Evolutionary conservation across 2,797 vertebrate genomes (phyloP).

Genomic region (Gallirallus australis): DNA sequence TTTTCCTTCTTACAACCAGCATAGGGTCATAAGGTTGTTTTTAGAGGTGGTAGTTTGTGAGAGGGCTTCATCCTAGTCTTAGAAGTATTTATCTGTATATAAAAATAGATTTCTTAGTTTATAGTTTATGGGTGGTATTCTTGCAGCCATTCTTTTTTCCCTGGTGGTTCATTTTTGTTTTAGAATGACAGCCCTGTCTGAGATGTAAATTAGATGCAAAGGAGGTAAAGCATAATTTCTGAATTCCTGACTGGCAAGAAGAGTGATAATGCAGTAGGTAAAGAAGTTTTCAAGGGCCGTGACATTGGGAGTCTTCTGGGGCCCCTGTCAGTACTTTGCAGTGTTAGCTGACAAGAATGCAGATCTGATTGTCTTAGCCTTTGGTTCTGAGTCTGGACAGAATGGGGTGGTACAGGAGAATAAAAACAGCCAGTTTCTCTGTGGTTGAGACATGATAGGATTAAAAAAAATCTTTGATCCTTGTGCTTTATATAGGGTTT

Average conservation of each 20-base stretch:
- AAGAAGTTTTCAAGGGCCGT: not conserved
- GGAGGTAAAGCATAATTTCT: constrained; percentile 22
- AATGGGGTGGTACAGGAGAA: not conserved
- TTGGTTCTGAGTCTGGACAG: not conserved
- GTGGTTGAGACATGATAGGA: not conserved
- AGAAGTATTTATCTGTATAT: not conserved
- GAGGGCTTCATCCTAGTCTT: not conserved
- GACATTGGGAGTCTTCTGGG: constrained; percentile 16
- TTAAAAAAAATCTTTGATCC: not conserved
- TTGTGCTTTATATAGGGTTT: not conserved
- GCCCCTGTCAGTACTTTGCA: not conserved
- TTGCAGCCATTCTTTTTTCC: not conserved
- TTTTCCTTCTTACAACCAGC: not conserved
- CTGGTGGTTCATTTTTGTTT: not conserved
- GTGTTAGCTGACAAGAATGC: not conserved
- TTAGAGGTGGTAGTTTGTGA: not conserved
- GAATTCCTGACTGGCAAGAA: constrained; percentile 30
- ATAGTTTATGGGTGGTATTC: not conserved
- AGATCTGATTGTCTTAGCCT: not conserved
- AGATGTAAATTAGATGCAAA: constrained; percentile 53
- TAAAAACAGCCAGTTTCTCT: not conserved
- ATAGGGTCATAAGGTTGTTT: not conserved
- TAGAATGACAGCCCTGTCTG: constrained; percentile 14
- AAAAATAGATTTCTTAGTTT: not conserved
- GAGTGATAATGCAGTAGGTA: not conserved